Percentiles rank a stretch among this genome's conserved stretches.
phyloP scores from a whole-genome alignment of 2,888 invertebrate species.

The Drosophila affinis region DNA sequence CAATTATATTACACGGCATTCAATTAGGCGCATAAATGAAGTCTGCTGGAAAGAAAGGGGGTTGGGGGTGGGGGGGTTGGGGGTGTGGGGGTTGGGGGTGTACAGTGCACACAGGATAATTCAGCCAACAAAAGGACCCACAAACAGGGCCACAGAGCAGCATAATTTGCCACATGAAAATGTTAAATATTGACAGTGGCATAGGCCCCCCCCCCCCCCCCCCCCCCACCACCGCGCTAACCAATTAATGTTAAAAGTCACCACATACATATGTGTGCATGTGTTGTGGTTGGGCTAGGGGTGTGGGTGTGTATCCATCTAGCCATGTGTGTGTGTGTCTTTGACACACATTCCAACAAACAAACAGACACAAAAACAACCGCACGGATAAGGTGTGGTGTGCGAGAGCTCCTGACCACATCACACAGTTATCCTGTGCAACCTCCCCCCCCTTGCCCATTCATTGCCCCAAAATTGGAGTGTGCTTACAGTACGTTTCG shows the following conservation, averaged over 20 bases:
- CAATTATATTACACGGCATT: slow-evolving; percentile 66
- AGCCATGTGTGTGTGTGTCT: slow-evolving; percentile 3
- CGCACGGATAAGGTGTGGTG: slow-evolving; percentile 40
- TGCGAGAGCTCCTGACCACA: slow-evolving; percentile 41
- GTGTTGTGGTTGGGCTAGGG: not conserved
- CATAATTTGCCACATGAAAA: slow-evolving; percentile 64
- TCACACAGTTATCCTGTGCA: not conserved
- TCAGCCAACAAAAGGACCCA: slow-evolving; percentile 16
- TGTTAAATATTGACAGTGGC: slow-evolving; percentile 66
- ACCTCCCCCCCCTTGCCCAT: no score
- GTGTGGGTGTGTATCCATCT: slow-evolving; percentile 7
- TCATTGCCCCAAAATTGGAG: not conserved
- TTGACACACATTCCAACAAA: not conserved
- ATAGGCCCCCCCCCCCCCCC: no score
- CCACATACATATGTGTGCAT: slow-evolving; percentile 31
- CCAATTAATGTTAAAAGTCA: slow-evolving; percentile 43
- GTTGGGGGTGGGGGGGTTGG: no score
- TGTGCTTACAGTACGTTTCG: not conserved
- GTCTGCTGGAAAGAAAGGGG: not conserved
- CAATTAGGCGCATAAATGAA: slow-evolving; percentile 62
- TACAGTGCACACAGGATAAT: no score
- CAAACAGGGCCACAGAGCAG: slow-evolving; percentile 6
- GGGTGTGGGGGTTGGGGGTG: no score
- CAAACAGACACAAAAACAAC: not conserved
- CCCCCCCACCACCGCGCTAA: no score